These are phyloP conservation scores for Furcifer pardalis DNA, from an alignment of 2,797 vertebrate species.

Conservation along the genomic window DNA sequence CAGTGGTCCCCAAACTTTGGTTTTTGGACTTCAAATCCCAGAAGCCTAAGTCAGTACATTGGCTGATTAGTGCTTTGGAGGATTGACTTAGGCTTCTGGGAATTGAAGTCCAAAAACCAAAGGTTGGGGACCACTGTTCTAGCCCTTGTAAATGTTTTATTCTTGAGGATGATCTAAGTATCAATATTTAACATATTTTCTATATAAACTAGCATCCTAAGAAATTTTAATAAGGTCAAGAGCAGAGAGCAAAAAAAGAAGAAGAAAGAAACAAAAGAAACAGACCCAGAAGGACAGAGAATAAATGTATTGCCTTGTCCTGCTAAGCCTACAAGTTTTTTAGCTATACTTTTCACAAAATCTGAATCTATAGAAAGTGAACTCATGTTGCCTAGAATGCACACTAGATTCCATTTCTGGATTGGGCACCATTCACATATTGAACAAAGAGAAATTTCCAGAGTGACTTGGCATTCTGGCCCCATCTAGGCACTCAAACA, in stretches of 20 bases:
- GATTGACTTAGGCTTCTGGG: no score
- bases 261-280: no score
- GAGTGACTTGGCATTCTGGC: neutral
- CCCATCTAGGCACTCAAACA: neutral
- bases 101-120: no score
- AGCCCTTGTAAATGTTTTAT: neutral
- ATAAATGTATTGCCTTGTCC: neutral
- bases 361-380: neutral
- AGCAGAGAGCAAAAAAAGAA: neutral
- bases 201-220: neutral
- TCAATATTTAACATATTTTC: no score
- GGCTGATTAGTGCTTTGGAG: no score
- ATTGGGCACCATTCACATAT: neutral
- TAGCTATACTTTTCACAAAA: neutral
- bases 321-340: neutral
- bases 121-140: no score
- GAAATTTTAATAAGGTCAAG: neutral
- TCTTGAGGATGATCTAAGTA: neutral
- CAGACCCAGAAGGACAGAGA: neutral
- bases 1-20: no score
- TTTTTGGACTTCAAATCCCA: no score
- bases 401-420: neutral
- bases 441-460: neutral
- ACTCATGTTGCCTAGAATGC: neutral
- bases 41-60: no score